phyloP scores from a whole-genome alignment of 2,113 vertebrate genomes.

The Microcebus tavaratra region DNA sequence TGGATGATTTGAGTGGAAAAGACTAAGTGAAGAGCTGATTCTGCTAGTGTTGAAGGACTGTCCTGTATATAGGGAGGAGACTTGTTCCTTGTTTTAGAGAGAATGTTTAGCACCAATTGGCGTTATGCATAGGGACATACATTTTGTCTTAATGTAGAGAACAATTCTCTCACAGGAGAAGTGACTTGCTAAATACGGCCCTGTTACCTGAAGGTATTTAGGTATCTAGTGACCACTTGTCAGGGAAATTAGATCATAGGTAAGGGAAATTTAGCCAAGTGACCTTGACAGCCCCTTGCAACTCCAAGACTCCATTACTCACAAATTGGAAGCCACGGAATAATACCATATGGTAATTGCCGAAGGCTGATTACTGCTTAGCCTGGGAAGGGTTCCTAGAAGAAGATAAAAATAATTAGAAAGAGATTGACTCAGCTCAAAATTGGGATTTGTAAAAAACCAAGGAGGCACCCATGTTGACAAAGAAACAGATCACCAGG shows the following conservation, averaged over 20 bases:
- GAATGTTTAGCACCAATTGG: background rate
- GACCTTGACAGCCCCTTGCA: background rate
- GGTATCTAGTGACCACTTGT: background rate
- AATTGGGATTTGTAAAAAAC: constrained; percentile 10
- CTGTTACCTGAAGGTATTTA: background rate
- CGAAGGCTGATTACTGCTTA: background rate
- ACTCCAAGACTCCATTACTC: background rate
- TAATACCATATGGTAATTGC: constrained; percentile 16
- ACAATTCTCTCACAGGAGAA: background rate
- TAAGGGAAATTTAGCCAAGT: background rate
- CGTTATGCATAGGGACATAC: background rate
- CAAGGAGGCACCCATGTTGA: background rate
- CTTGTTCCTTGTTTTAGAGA: background rate
- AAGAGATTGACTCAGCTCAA: background rate
- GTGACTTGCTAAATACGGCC: background rate
- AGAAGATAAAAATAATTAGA: constrained; percentile 47
- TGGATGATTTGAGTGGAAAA: background rate
- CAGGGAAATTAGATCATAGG: background rate
- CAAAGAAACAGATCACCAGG: background rate
- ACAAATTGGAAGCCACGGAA: constrained; percentile 28
- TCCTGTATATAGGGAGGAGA: background rate
- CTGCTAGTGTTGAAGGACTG: background rate
- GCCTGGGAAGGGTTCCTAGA: background rate
- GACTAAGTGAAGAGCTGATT: background rate
- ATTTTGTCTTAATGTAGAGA: background rate